A percentile compares a stretch with the other conserved stretches of the same genome.
Conservation (phyloP, 2,888 invertebrate species). For the Rotaria socialis region DNA sequence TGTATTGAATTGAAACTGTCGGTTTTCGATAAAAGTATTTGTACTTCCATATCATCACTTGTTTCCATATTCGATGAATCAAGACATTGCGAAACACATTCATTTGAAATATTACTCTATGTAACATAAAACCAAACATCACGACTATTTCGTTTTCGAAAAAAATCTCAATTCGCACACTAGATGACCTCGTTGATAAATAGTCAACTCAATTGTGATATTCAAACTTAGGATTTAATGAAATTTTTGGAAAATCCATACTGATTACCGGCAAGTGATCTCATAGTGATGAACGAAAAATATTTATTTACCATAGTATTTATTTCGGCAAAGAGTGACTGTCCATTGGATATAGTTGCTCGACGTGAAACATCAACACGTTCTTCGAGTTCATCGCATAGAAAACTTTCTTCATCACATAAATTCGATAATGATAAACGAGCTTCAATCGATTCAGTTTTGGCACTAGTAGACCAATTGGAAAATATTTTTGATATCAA, state of each 20-base stretch:
- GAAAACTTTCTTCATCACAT: slow-evolving; percentile 31
- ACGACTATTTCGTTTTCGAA: no score
- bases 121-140: background rate
- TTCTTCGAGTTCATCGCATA: slow-evolving; percentile 25
- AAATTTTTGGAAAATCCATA: no score
- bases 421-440: slow-evolving; percentile 15
- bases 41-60: slow-evolving; percentile 24
- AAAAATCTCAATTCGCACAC: no score
- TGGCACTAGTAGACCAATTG: background rate
- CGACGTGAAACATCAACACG: slow-evolving; percentile 13
- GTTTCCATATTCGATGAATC: slow-evolving; percentile 15
- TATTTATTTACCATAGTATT: background rate
- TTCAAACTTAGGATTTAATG: no score
- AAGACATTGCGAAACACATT: slow-evolving; percentile 12
- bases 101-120: slow-evolving; percentile 9
- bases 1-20: background rate
- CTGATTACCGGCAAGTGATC: no score
- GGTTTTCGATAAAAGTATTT: background rate
- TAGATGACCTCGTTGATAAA: no score
- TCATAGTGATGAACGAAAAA: background rate
- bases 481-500: background rate
- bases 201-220: no score
- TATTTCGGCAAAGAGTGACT: background rate
- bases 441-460: slow-evolving; percentile 26
- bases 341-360: background rate